phyloP scores from a whole-genome alignment of 2,797 vertebrate genomes.

The Cyprinodon diabolis region DNA sequence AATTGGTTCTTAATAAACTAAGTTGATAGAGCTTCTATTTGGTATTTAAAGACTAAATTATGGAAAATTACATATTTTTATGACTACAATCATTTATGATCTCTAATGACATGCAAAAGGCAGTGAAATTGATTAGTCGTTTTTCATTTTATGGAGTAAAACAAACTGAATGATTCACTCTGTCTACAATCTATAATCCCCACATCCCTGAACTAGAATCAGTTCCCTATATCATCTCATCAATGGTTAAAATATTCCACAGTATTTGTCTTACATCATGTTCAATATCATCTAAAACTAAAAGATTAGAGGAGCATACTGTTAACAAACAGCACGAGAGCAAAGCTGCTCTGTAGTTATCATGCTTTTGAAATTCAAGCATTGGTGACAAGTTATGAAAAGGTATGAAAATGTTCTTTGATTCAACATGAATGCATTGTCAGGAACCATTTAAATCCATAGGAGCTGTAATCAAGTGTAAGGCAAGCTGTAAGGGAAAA shows the following conservation, averaged over 20 bases:
- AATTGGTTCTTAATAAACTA: background rate
- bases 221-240: constrained; percentile 10
- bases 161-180: background rate
- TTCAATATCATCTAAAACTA: constrained; percentile 25
- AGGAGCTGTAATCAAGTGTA: constrained; percentile 50
- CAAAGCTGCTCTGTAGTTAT: constrained; percentile 27
- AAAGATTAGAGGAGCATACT: constrained; percentile 19
- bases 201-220: background rate
- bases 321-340: constrained; percentile 26
- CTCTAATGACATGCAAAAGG: background rate
- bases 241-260: constrained; percentile 1
- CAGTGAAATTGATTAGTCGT: background rate
- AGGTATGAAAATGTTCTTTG: constrained; percentile 52
- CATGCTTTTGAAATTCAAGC: constrained; percentile 50
- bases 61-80: background rate
- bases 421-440: constrained; percentile 57
- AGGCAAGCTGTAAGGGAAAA: constrained; percentile 25
- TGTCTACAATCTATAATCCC: background rate
- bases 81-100: background rate
- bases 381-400: constrained; percentile 40
- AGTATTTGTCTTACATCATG: constrained; percentile 23
- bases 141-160: constrained; percentile 1
- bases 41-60: background rate
- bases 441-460: constrained; percentile 58
- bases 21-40: background rate